These are phyloP conservation scores for Toxotes jaculatrix DNA, from an alignment of 2,113 vertebrate genomes.

Conservation along the genomic window DNA sequence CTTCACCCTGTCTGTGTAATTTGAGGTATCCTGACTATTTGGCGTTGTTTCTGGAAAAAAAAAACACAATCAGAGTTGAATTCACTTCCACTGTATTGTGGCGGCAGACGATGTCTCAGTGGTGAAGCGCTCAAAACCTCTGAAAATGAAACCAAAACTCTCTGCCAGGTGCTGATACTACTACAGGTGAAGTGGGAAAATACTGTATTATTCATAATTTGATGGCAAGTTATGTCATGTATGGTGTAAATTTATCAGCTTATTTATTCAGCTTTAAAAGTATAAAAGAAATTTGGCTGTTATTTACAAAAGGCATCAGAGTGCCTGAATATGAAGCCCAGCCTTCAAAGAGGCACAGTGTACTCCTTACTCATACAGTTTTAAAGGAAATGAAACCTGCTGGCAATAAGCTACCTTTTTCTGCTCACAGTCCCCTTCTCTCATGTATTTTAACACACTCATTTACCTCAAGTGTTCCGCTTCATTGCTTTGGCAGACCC, in stretches of 20 bases:
- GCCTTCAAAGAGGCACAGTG: constrained; percentile 1
- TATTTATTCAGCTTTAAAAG: neutral
- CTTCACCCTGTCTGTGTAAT: neutral
- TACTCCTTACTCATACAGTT: constrained; percentile 15
- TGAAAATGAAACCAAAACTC: neutral
- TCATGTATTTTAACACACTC: constrained; percentile 35
- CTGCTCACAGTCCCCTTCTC: constrained; percentile 11
- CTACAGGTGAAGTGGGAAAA: too few species aligned
- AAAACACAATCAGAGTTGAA: too few species aligned
- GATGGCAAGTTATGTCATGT: too few species aligned
- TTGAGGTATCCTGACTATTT: neutral
- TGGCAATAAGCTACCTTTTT: constrained; percentile 29
- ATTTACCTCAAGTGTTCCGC: constrained; percentile 30
- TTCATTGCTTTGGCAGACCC: constrained; percentile 22
- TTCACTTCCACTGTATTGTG: too few species aligned
- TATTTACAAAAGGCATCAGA: neutral
- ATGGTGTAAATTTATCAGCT: too few species aligned
- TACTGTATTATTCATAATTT: too few species aligned
- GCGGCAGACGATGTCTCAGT: neutral
- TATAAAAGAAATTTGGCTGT: neutral
- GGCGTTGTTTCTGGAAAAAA: neutral
- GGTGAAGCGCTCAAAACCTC: neutral
- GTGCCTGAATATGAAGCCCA: constrained; percentile 1
- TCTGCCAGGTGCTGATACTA: neutral
- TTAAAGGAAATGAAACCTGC: constrained; percentile 21